Base-by-base conservation (phyloP, 2,797 vertebrate genomes). In the Acipenser ruthenus region DNA sequence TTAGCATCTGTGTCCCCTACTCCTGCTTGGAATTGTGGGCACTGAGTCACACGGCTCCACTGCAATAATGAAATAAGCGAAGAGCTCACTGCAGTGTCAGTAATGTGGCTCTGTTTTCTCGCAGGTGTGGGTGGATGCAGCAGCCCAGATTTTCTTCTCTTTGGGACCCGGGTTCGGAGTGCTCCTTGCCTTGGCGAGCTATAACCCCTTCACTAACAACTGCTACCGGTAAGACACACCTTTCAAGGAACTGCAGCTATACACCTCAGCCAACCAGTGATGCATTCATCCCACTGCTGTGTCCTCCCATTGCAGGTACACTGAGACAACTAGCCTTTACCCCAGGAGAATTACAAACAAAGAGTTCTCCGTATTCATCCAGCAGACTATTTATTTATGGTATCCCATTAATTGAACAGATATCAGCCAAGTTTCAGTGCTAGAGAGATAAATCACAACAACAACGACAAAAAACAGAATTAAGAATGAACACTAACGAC, bases 131-230 rank as follows among this genome's bases (percentile, higher is more conserved):
- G 93, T 96, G 1, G 94, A 95, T 61, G 94, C 94, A 47, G 94
- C 94, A 0, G 90, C 94, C 1, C 94, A 96, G 86, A 92, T 96
- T 59, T 96, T 96, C 83, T 96, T 96, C 86, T 96, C 94, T 13
- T 75, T 96, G 76, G 94, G 94, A 0, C 94, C 94, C 0, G 94
- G 94, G 0, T 96, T 96, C 0, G 94, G 94, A 0, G 94, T 96
- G 12, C 90, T 95, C 23, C 83, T 96, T 0, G 93, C 93, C 37
- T 87, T 97, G 48, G 93, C 94, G 80, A 97, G 94, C 76, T 97
- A 97, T 82, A 97, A 95, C 76, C 86, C 89, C 18, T 95, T 95
- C 78, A 89, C 90, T 75, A 97, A 96, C 81, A 97, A 96, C 84
- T 96, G 93, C 78, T 97, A 96, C 86, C 85, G 93, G 94, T 96